Percentiles rank a stretch among this genome's conserved stretches.
Evolutionary conservation across 92 coral and sea anemone species (phyloP).

Genomic region (Zoanthus sansibaricus): DNA sequence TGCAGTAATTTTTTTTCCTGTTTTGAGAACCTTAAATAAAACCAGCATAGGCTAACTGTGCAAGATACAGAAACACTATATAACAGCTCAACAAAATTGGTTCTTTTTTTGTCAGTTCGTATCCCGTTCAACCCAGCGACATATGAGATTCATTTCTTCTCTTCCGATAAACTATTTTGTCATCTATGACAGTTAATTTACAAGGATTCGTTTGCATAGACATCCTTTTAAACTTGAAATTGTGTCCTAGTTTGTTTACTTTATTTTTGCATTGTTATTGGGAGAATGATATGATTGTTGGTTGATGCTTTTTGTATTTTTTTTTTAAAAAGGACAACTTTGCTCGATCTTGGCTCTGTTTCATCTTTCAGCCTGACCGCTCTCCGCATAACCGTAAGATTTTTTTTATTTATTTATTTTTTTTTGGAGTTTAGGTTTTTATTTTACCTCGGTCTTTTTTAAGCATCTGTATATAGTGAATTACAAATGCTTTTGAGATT

Average conservation of each 20-base stretch:
- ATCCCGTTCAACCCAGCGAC: neutral
- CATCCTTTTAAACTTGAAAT: conserved; percentile 30
- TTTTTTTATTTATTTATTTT: neutral
- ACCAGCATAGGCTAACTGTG: neutral
- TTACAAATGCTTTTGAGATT: neutral
- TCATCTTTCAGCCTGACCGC: neutral
- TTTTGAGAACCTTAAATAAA: neutral
- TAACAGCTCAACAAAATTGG: neutral
- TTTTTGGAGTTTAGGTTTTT: neutral
- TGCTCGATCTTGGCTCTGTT: neutral
- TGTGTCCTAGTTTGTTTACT: conserved; percentile 32
- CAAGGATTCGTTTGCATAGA: conserved; percentile 45
- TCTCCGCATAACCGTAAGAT: neutral
- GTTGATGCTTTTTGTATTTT: neutral
- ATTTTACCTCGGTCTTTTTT: neutral
- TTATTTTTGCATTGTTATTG: conserved; percentile 23
- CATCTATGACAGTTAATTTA: conserved; percentile 44
- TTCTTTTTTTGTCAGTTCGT: neutral
- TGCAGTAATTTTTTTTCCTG: neutral
- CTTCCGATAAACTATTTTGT: conserved; percentile 15
- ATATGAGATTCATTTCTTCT: neutral
- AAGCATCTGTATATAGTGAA: neutral
- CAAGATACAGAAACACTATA: neutral
- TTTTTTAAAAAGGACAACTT: neutral
- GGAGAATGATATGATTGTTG: conserved; percentile 19